Base-by-base conservation (phyloP, 2,888 invertebrate species). In the Phyto melanocephala region DNA sequence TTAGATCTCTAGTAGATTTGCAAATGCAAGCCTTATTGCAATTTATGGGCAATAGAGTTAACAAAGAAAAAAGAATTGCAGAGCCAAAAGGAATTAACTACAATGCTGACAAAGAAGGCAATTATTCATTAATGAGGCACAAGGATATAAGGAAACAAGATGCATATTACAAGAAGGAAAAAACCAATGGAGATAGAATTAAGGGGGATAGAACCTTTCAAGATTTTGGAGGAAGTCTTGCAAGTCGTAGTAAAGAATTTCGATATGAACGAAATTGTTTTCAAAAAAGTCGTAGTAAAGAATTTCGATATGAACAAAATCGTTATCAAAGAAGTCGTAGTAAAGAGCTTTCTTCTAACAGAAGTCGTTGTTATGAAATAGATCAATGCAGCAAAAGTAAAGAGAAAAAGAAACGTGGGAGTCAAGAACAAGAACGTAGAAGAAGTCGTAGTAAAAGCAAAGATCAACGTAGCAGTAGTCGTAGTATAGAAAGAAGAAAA, bases 11-110 rank as follows among this genome's bases (percentile, higher is more conserved):
- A 40, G 88, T 91, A 6, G 84, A 87, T 1, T 78, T 90, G 11
- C 91, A 91, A 86, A 91, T 91, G 91, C 85, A 88, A 70, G 89
- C 91, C 2, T 60, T 91, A 13, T 65, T 78, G n/a, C 86, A 87
- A 60, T 88, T 86, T 79, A 45, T 86, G 7, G 80, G 79, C 24
- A 75, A 85, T 8, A 62, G 79, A 20, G 24, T 42, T 13, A 58
- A 20, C 54, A 63, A 42, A 5, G 17, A 13, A 0, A 10, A 22
- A 13, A 42, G 28, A 28, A n/a, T n/a, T n/a, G 15, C 7, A 8
- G 28, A 40, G 2, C 13, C 40, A 15, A n/a, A n/a, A n/a, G 5
- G 7, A 42, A 42, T 15, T 33, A 33, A 33, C n/a, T n/a, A n/a
- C n/a, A n/a, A n/a, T n/a, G n/a, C n/a, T n/a, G n/a, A 3, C 6